Evolutionary conservation across 1,140 invertebrate species (phyloP).

Genomic region (Zaprionus nigranus): DNA sequence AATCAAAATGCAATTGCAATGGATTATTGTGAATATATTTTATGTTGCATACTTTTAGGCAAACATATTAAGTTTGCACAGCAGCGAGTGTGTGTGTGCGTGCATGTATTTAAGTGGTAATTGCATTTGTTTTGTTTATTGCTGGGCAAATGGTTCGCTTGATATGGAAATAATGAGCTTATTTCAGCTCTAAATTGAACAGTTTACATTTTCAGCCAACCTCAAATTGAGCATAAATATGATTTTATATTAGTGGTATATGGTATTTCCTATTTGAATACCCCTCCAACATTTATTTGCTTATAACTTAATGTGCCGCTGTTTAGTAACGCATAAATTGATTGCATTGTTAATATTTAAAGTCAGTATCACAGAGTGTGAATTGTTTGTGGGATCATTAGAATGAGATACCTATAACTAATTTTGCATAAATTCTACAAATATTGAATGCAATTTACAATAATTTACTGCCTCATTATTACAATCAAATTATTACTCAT

Average conservation of each 20-base stretch:
- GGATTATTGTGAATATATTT: slow-evolving; percentile 28
- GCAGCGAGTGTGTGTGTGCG: slow-evolving; percentile 17
- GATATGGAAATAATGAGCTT: not conserved
- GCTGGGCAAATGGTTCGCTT: slow-evolving; percentile 12
- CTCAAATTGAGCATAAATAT: not conserved
- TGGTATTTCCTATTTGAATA: not conserved
- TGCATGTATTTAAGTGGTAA: not conserved
- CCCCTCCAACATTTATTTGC: not conserved
- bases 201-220: not conserved
- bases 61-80: slow-evolving; percentile 8
- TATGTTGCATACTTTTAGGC: slow-evolving; percentile 19
- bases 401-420: not conserved
- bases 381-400: not conserved
- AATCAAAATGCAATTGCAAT: slow-evolving; percentile 34
- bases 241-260: not conserved
- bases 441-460: no score
- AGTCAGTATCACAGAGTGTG: not conserved
- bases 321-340: not conserved
- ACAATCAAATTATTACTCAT: no score
- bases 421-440: not conserved
- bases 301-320: not conserved
- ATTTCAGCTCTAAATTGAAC: not conserved
- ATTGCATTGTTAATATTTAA: slow-evolving; percentile 2
- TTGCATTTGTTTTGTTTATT: slow-evolving; percentile 7
- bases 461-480: no score